Evolutionary conservation across 2,888 invertebrate genomes (phyloP), one percentile per base, ranked within the genome.

Genomic region (Therioaphis trifolii): DNA sequence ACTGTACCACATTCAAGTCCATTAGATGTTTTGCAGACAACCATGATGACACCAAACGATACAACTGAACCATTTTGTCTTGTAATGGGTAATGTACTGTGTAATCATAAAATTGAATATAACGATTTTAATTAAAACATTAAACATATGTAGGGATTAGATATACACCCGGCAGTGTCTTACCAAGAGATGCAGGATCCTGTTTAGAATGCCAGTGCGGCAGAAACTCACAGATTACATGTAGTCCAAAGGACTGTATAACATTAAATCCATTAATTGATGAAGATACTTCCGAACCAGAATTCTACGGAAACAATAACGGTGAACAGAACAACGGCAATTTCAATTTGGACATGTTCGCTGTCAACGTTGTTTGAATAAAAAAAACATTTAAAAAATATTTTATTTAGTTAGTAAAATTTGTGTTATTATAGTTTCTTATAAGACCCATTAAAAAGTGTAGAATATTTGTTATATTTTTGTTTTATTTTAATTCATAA

Each of bases 181-280:
- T 93, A 86, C 93, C 93, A 14, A 92, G 92, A 88, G 92, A 92
- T 87, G 92, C 93, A 77, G 93, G 93, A 86, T 93, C 93, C 88
- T 93, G 93, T 88, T 90, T 93, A 86, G 92, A 93, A 88, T 93
- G 93, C 88, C 90, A 92, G 87, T 93, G 93, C 88, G 92, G 91
- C 85, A 89, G 90, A 85, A 92, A 91, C 85, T 91, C 86, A 1
- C 85, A 87, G 24, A 86, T 87, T 15, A 86, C 87, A 18, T 87
- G 87, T 84, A 86, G 86, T 69, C 87, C 87, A 12, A 87, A 87
- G 77, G 87, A 87, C 85, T 87, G 87, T 78, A 85, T 86, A 49
- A 84, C 72, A 46, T 74, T 82, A n/a, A 82, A 82, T 24, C 49
- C 82, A n/a, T 49, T 82, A 5, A 18, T 4, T 14, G 82, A 74